Base-by-base conservation (phyloP, 2,888 invertebrate species). In the Torymus auratus region DNA sequence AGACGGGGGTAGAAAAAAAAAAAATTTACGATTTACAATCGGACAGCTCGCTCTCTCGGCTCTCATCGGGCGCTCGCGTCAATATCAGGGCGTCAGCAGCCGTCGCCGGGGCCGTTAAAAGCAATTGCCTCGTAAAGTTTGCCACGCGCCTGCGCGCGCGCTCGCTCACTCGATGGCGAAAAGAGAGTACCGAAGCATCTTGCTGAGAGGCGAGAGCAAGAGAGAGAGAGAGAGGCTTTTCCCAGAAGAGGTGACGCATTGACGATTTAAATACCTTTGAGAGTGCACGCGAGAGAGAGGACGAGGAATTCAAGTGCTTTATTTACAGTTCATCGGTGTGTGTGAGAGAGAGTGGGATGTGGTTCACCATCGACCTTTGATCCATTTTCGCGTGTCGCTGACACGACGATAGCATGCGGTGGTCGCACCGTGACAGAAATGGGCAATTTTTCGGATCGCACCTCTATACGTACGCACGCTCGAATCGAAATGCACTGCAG, bases 201-300 rank as follows among this genome's bases (percentile, higher is more conserved):
- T 23, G 12, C 11, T 14, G 10, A 14, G 50, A 69, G n/a, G 52
- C 11, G 17, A 13, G 28, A 23, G 53, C 13, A 10, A 72, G 72
- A 52, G 23, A 75, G 4, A 15, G 55, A 28, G 28, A 23, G 61
- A 5, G 60, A 62, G 13, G 13, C 28, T 28, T 28, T 28, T 28
- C 5, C 28, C 28, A 7, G 28, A 28, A 28, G 28, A 20, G 55
- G 58, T 73, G 56, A 79, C 69, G 23, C 53, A 65, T 78, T 28
- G 53, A 60, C 53, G 50, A 80, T 75, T 75, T 75, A 80, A 80
- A 75, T 75, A 68, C 50, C 67, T 78, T 70, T 73, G 64, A 73
- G 20, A 28, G 12, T 11, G 14, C 28, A 28, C 28, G 28, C 61
- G 60, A n/a, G 61, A 69, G 61, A 62, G 50, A n/a, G n/a, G n/a